Percentiles rank a stretch among this genome's conserved stretches.
Conservation (phyloP, 2,797 vertebrate genomes). For the Semotilus atromaculatus region DNA sequence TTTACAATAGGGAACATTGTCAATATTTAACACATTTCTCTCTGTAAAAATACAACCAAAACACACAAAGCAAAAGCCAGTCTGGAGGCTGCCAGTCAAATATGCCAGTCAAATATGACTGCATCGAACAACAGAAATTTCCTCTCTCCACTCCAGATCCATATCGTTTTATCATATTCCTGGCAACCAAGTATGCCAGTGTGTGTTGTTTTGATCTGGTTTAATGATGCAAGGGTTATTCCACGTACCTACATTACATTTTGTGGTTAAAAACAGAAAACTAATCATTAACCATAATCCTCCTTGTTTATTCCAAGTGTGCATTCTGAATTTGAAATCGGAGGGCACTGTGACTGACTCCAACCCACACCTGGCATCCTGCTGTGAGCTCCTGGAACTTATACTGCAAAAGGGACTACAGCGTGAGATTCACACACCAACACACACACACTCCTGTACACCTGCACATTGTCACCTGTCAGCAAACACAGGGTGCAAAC, state of each 20-base stretch:
- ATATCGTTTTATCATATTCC: neutral
- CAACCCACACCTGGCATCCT: constrained; percentile 74
- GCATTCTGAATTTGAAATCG: constrained; percentile 79
- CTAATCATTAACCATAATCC: neutral
- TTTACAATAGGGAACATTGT: neutral
- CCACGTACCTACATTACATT: neutral
- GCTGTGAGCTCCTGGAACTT: constrained; percentile 82
- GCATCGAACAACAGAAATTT: neutral
- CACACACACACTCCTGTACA: neutral
- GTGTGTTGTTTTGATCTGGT: constrained; percentile 5
- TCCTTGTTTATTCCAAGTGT: constrained; percentile 69
- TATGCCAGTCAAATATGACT: neutral
- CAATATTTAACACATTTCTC: neutral
- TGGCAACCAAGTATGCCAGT: neutral
- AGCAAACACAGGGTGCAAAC: neutral
- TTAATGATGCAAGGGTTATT: neutral
- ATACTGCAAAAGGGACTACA: constrained; percentile 86
- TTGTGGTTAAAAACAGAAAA: constrained; percentile 8
- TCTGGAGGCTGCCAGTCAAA: no score
- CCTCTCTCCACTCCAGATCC: neutral
- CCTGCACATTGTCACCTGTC: constrained; percentile 6
- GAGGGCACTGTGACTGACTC: constrained; percentile 71
- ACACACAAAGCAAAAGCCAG: neutral
- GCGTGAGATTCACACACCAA: constrained; percentile 74
- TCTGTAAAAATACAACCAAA: neutral